These are phyloP conservation scores for Podarcis cretensis DNA, from an alignment of 2,113 vertebrate genomes.

Conservation along the genomic window DNA sequence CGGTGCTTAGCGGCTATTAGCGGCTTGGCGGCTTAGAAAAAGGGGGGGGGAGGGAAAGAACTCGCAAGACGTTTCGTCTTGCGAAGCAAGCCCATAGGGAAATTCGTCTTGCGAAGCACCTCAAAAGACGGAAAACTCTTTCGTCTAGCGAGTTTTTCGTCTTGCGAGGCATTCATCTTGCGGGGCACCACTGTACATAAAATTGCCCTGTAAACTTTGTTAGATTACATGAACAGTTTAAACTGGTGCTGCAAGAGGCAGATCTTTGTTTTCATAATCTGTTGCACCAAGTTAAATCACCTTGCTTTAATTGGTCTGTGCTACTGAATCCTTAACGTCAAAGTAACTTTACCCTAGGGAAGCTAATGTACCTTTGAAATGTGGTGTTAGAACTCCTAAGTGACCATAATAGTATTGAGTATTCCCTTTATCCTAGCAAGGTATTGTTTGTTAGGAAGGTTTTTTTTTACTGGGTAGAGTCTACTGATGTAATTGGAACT, in stretches of 20 bases:
- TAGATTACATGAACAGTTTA: not conserved
- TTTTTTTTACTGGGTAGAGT: not conserved
- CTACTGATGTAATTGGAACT: not conserved
- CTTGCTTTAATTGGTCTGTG: conserved; percentile 16
- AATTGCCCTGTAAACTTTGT: not conserved
- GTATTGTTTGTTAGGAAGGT: not conserved
- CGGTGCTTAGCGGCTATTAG: too few relatives aligned
- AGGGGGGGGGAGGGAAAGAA: too few relatives aligned
- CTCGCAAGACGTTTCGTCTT: too few relatives aligned
- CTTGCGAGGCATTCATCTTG: too few relatives aligned
- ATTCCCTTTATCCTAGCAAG: not conserved
- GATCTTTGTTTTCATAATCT: not conserved
- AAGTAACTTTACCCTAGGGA: not conserved
- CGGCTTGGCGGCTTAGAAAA: too few relatives aligned
- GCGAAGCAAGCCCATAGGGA: too few relatives aligned
- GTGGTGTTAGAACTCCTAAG: not conserved
- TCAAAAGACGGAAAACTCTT: too few relatives aligned
- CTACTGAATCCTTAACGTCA: not conserved
- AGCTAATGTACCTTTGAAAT: not conserved
- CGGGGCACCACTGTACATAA: too few relatives aligned
- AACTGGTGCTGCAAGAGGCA: not conserved
- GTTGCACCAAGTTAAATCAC: conserved; percentile 5
- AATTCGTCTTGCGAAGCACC: too few relatives aligned
- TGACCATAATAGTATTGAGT: not conserved
- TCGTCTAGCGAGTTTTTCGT: too few relatives aligned